These are phyloP conservation scores for Pseudococcus jackbeardsleyi DNA, from an alignment of 2,888 invertebrate genomes.

Conservation along the genomic window DNA sequence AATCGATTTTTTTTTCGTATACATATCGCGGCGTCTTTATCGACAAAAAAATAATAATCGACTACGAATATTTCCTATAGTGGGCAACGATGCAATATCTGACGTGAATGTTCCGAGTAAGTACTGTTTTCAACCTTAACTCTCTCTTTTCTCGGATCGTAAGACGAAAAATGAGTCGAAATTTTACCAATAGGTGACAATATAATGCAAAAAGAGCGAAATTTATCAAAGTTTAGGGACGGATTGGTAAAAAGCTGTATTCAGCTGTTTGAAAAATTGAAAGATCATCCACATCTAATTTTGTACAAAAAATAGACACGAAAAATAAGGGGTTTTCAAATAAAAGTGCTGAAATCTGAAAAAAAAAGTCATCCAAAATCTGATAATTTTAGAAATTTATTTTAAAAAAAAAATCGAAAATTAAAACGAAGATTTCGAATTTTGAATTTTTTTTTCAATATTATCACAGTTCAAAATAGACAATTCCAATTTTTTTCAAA, in stretches of 20 bases:
- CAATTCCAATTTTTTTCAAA: too few relatives aligned
- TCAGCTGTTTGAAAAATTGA: background rate
- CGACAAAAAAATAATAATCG: background rate
- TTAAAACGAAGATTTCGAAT: too few relatives aligned
- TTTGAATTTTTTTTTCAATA: too few relatives aligned
- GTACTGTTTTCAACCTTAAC: slow-evolving; percentile 33
- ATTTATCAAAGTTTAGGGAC: background rate
- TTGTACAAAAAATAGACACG: background rate
- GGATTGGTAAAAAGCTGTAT: background rate
- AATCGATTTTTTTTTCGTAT: background rate
- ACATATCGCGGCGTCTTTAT: background rate
- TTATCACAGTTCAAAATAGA: too few relatives aligned
- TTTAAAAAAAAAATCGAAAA: too few relatives aligned
- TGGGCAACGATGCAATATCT: background rate
- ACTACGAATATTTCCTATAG: background rate
- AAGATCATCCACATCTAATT: background rate
- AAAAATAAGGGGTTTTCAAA: background rate
- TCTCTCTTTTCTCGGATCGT: background rate
- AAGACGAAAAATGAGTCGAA: slow-evolving; percentile 6
- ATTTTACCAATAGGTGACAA: background rate
- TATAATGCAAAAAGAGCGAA: too few relatives aligned
- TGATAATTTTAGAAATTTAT: too few relatives aligned
- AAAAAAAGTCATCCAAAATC: too few relatives aligned
- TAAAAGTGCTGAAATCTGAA: background rate
- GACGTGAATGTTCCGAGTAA: slow-evolving; percentile 63